Evolutionary conservation across 1,140 invertebrate species (phyloP).

Genomic region (Zelostemma sp.): DNA sequence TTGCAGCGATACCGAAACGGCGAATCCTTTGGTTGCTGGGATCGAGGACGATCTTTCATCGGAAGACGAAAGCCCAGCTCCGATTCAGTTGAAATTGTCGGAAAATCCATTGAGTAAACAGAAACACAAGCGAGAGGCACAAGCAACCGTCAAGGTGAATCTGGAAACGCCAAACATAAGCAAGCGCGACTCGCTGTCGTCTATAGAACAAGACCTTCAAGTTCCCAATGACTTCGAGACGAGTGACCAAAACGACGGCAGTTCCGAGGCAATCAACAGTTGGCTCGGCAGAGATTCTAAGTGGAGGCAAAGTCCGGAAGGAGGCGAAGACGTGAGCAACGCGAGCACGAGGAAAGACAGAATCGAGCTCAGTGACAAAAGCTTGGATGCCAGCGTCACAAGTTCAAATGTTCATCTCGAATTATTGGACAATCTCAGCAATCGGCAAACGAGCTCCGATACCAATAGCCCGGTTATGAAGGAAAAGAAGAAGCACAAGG

Average conservation of each 20-base stretch:
- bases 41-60: conserved; percentile 90
- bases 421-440: conserved; percentile 67
- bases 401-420: conserved; percentile 73
- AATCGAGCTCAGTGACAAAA: conserved; percentile 71
- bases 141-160: conserved; percentile 46
- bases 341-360: conserved; percentile 66
- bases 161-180: conserved; percentile 35
- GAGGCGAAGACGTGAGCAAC: conserved; percentile 73
- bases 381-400: conserved; percentile 70
- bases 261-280: conserved; percentile 71
- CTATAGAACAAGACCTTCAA: conserved; percentile 63
- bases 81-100: conserved; percentile 56
- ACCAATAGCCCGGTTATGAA: conserved; percentile 67
- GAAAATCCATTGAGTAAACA: conserved; percentile 67
- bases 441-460: conserved; percentile 66
- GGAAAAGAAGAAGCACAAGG: conserved; percentile 73
- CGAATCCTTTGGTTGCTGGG: conserved; percentile 88
- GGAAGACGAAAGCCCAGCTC: conserved; percentile 70
- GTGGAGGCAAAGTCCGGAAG: conserved; percentile 75
- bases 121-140: conserved; percentile 58
- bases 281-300: conserved; percentile 73
- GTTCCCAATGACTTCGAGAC: conserved; percentile 61
- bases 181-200: conserved; percentile 64
- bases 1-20: conserved; percentile 81
- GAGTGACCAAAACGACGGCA: conserved; percentile 68